Evolutionary conservation across 1,140 invertebrate genomes (phyloP).

Genomic region (Wasmannia auropunctata): DNA sequence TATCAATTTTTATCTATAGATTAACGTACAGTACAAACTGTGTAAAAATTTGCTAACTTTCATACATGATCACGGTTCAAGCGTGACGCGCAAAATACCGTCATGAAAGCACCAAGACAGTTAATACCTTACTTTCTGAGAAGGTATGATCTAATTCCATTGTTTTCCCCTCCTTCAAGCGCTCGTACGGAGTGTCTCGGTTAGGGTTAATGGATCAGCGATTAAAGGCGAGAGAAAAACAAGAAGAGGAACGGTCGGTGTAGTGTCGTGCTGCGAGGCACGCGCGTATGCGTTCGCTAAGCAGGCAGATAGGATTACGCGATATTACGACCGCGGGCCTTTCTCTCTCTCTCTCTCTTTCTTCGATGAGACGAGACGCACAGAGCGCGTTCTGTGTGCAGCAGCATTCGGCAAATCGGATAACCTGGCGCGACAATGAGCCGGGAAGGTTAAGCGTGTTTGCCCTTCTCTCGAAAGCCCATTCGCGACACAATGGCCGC

Average conservation of each 20-base stretch:
- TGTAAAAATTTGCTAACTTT: background rate
- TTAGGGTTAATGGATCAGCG: conserved; percentile 21
- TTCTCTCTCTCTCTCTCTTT: conserved; percentile 1
- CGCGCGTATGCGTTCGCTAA: conserved; percentile 39
- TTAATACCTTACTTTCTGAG: background rate
- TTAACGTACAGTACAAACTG: background rate
- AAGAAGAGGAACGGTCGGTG: conserved; percentile 20
- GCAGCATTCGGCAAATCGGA: conserved; percentile 81
- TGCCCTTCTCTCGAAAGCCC: conserved; percentile 84
- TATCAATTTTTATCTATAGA: background rate
- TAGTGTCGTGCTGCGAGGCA: conserved; percentile 16
- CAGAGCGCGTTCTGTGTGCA: conserved; percentile 6
- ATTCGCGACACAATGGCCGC: conserved; percentile 82
- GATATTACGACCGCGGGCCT: conserved; percentile 41
- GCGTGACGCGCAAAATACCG: background rate
- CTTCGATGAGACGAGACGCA: background rate
- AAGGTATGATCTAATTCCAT: conserved; percentile 12
- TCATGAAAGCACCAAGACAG: background rate
- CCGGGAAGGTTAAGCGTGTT: conserved; percentile 84
- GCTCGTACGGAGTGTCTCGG: background rate
- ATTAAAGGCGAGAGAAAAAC: background rate
- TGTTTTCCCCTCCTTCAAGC: background rate
- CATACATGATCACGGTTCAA: background rate
- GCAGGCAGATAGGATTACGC: conserved; percentile 59
- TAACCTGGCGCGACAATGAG: conserved; percentile 82